Evolutionary conservation across 2,888 invertebrate species (phyloP).

Genomic region (Napeogenes inachia): DNA sequence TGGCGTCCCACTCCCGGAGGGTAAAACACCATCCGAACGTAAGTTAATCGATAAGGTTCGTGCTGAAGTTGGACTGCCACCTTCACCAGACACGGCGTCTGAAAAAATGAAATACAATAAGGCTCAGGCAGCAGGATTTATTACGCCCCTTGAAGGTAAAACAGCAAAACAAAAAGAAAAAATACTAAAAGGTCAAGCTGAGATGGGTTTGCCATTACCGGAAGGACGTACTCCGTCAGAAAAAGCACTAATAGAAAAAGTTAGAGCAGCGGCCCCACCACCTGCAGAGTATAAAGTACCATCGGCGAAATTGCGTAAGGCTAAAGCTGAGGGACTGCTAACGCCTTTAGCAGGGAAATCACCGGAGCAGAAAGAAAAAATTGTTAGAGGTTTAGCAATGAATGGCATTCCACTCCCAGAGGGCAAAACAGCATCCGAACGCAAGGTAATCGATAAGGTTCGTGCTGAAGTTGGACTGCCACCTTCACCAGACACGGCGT

Average conservation of each 20-base stretch:
- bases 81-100: slow-evolving; percentile 21
- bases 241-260: slow-evolving; percentile 30
- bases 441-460: slow-evolving; percentile 37
- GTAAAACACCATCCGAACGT: slow-evolving; percentile 35
- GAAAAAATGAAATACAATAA: slow-evolving; percentile 21
- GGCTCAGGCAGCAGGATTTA: slow-evolving; percentile 21
- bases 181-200: slow-evolving; percentile 16
- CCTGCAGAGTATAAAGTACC: slow-evolving; percentile 17
- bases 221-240: slow-evolving; percentile 29
- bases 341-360: slow-evolving; percentile 37
- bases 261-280: slow-evolving; percentile 21
- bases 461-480: slow-evolving; percentile 39
- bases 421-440: slow-evolving; percentile 37
- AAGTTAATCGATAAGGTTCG: slow-evolving; percentile 28
- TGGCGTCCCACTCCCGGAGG: slow-evolving; percentile 35
- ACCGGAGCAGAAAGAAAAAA: slow-evolving; percentile 39
- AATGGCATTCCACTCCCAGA: slow-evolving; percentile 38
- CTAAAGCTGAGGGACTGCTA: slow-evolving; percentile 36
- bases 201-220: slow-evolving; percentile 21
- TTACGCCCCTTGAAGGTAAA: slow-evolving; percentile 26
- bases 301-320: slow-evolving; percentile 35
- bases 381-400: slow-evolving; percentile 34
- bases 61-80: slow-evolving; percentile 22
- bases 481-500: slow-evolving; percentile 34
- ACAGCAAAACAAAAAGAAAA: slow-evolving; percentile 20